Evolutionary conservation across 2,888 invertebrate species (phyloP).

Genomic region (Metopia argyrocephala): DNA sequence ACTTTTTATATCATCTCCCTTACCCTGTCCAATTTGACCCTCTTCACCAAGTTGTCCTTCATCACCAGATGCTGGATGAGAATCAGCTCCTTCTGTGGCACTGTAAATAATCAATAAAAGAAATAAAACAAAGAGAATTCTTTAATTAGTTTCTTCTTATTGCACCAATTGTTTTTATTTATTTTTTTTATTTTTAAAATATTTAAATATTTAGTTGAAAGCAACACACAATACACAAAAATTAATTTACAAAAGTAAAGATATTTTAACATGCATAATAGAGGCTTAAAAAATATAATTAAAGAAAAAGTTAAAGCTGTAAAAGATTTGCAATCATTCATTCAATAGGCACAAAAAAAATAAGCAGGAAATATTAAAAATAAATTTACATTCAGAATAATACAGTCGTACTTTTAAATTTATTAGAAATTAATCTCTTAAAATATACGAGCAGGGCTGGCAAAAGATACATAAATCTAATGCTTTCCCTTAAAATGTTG

Average conservation of each 20-base stretch:
- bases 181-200: too few relatives aligned
- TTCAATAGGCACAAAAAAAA: constrained; percentile 5
- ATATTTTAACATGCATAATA: too few relatives aligned
- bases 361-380: too few relatives aligned
- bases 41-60: constrained; percentile 88
- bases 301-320: constrained; percentile 13
- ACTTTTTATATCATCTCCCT: constrained; percentile 77
- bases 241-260: constrained; percentile 8
- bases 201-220: constrained; percentile 16
- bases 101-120: constrained; percentile 79
- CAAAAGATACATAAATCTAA: too few relatives aligned
- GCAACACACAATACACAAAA: constrained; percentile 22
- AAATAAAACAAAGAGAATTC: constrained; percentile 43
- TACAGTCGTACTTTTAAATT: too few relatives aligned
- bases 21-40: constrained; percentile 87
- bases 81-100: constrained; percentile 94
- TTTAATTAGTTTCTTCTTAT: constrained; percentile 21
- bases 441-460: too few relatives aligned
- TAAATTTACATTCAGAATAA: too few relatives aligned
- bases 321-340: constrained; percentile 26
- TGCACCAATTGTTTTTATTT: not conserved
- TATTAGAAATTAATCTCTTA: too few relatives aligned
- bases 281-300: not conserved
- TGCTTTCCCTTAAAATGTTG: too few relatives aligned
- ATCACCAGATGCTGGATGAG: constrained; percentile 88